These are phyloP conservation scores for Eupeodes luniger DNA, from an alignment of 2,888 invertebrate genomes.

Conservation along the genomic window DNA sequence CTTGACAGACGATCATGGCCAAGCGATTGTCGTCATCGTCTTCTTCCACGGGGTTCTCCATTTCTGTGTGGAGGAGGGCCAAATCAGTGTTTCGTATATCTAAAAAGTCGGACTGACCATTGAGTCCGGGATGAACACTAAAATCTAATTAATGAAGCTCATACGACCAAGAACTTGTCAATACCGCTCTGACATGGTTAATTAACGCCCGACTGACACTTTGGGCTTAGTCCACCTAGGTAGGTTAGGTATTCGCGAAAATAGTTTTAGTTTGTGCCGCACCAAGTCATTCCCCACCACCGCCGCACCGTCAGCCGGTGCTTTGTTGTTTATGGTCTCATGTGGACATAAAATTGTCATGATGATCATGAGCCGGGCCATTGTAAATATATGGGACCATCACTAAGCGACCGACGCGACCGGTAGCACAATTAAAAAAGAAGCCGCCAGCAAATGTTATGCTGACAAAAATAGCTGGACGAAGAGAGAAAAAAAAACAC, in stretches of 20 bases:
- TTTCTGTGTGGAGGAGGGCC: constrained; percentile 61
- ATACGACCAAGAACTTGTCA: constrained; percentile 49
- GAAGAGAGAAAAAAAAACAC: background rate
- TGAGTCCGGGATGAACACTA: constrained; percentile 20
- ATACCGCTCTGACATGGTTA: constrained; percentile 46
- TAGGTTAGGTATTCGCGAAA: constrained; percentile 10
- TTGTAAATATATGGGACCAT: constrained; percentile 33
- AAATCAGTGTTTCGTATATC: constrained; percentile 22
- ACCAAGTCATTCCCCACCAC: background rate
- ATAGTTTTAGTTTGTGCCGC: background rate
- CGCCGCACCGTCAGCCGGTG: background rate
- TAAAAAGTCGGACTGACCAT: constrained; percentile 37
- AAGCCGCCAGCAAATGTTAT: constrained; percentile 61
- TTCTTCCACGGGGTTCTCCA: background rate
- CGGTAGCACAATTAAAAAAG: constrained; percentile 64
- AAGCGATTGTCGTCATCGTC: constrained; percentile 22
- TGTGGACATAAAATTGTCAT: constrained; percentile 41
- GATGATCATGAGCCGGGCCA: constrained; percentile 57
- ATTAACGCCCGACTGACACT: constrained; percentile 71
- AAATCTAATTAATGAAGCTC: constrained; percentile 59
- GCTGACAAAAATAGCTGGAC: constrained; percentile 51
- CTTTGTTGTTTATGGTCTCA: constrained; percentile 57
- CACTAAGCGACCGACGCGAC: background rate
- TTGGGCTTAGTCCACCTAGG: background rate
- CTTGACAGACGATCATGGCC: constrained; percentile 73